Evolutionary conservation across 1,140 invertebrate genomes (phyloP), one percentile per base, ranked within the genome.

Genomic region (Euura saliciscinereae): DNA sequence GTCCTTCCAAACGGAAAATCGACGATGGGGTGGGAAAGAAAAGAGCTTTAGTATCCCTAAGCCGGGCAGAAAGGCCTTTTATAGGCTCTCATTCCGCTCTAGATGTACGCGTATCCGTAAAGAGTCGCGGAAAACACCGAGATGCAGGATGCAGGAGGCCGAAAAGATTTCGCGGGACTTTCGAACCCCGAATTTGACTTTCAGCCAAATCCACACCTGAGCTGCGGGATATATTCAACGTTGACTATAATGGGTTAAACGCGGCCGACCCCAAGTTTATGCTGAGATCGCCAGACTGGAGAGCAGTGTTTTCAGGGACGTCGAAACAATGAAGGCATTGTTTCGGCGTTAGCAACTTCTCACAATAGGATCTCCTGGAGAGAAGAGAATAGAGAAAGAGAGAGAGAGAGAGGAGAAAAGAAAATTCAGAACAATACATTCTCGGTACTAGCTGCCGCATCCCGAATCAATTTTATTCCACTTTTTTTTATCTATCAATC

Each of bases 281-380:
- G 28, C 51, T n/a, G 51, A 59, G 51, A 59, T 59, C 51, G 51
- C 51, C 8, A 11, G 51, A n/a, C 6, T 6, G 10, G 51, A 59
- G 51, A 11, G 51, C 4, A 59, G 8, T 59, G 5, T 59, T 59
- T 59, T 59, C 3, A 59, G 51, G 51, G 51, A 59, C 13, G 51
- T 3, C 5, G 13, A 59, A 59, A 59, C 51, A 59, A 59, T 59
- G 51, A 59, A n/a, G 51, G 51, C 51, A 59, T 59, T 59, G 51
- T 59, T 59, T 59, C 51, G 13, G 51, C 13, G 51, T 59, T 59
- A 59, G 51, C 51, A 59, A 59, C 51, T 59, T 59, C 51, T n/a
- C 51, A 59, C 51, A 59, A 59, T 59, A n/a, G 51, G 13, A 11
- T n/a, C 13, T 59, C 51, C 13, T 0, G 28, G 28, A 28, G 28